Evolutionary conservation across 2,113 vertebrate species (phyloP).

Genomic region (Pan troglodytes): DNA sequence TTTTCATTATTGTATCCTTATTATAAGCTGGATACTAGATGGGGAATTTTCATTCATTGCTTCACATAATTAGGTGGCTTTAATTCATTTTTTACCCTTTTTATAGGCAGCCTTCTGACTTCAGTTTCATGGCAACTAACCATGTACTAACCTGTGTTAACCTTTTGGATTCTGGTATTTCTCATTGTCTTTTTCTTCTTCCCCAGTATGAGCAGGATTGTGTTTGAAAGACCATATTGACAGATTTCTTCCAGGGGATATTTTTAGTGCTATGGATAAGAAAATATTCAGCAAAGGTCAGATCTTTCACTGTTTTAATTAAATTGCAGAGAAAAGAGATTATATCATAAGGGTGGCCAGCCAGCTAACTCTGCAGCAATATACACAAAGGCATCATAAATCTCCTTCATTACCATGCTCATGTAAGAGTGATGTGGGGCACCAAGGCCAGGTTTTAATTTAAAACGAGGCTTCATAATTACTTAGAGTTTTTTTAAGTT

Average conservation of each 20-base stretch:
- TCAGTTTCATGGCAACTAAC: conserved; percentile 36
- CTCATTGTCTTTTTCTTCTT: conserved; percentile 69
- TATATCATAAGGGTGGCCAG: conserved; percentile 77
- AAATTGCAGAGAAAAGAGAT: conserved; percentile 82
- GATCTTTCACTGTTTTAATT: conserved; percentile 83
- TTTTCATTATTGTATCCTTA: neutral
- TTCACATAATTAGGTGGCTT: neutral
- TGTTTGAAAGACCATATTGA: conserved; percentile 78
- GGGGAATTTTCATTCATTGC: neutral
- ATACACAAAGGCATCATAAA: conserved; percentile 36
- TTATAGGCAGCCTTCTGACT: neutral
- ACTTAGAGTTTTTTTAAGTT: conserved; percentile 41
- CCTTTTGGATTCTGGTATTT: conserved; percentile 28
- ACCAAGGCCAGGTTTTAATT: neutral
- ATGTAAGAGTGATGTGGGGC: neutral
- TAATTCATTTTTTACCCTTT: neutral
- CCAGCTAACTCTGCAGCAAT: conserved; percentile 16
- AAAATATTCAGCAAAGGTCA: conserved; percentile 85
- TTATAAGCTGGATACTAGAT: neutral
- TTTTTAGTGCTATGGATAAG: conserved; percentile 83
- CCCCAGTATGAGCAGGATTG: conserved; percentile 6
- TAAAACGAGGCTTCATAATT: conserved; percentile 56
- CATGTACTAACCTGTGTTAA: conserved; percentile 14
- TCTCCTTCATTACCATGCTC: conserved; percentile 6
- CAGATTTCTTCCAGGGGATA: conserved; percentile 78